Base-by-base conservation (phyloP, 2,113 vertebrate species). In the Barnardius zonarius region DNA sequence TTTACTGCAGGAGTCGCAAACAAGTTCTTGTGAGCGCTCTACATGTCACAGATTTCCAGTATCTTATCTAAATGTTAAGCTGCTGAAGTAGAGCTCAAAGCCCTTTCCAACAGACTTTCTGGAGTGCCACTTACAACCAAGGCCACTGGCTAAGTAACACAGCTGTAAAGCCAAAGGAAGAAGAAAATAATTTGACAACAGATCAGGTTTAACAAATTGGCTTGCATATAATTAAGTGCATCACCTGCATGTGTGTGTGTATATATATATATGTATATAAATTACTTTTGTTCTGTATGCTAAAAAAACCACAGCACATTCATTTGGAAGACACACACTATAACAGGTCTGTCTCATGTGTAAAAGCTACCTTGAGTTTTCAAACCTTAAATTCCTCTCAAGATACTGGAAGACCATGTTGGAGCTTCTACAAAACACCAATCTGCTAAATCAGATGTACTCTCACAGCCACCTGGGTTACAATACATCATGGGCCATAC, bases 1-100 rank as follows among this genome's bases (percentile, higher is more conserved):
- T 88, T 92, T 79, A 83, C 75, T 41, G 54, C 78, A 77, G 46
- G 49, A 39, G 44, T 28, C 8, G 0, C 87, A 92, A 95, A 93
- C 76, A 88, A 88, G 83, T 30, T 77, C 63, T 30, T 86, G 54
- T 79, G 91, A 93, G 78, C 77, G 64, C 73, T 31, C 68, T 2
- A 48, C 79, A 90, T 72, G 80, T 83, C 92, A 94, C 79, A 82
- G 59, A 93, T 84, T 70, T 84, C 73, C 76, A 91, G 0, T 59
- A 86, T 78, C 94, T 95, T 93, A 95, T 82, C 94, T 93, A 43
- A 80, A 94, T 25, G 77, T 75, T 97, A 94, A 93, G 64, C 89
- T 92, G 70, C 83, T 94, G 86, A 94, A 94, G 80, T 44, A 90
- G 73, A 92, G 68, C 83, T 83, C 83, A 91, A 95, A 93, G 86